Conservation (phyloP, 92 coral and sea anemone species). For the Diadumene lineata region DNA sequence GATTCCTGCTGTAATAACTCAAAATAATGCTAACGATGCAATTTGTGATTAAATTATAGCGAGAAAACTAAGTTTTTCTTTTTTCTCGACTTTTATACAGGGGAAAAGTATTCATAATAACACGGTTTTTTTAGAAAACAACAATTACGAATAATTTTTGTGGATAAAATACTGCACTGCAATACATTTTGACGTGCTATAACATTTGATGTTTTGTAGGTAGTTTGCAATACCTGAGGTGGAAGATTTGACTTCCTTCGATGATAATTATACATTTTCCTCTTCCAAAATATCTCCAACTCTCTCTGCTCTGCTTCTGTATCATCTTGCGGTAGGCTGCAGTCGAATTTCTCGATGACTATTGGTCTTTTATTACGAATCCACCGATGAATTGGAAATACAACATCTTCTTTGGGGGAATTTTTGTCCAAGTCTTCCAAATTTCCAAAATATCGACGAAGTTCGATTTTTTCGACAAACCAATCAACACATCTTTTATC, state of each 20-base stretch:
- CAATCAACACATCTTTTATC: slow-evolving; percentile 81
- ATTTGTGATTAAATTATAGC: too few species aligned
- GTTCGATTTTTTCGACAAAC: slow-evolving; percentile 91
- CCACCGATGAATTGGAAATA: slow-evolving; percentile 97
- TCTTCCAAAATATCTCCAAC: slow-evolving; percentile 86
- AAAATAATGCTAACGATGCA: too few species aligned
- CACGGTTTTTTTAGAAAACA: too few species aligned
- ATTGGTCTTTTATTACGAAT: slow-evolving; percentile 71
- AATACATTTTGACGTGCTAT: too few species aligned
- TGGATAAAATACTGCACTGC: too few species aligned
- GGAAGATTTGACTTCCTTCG: slow-evolving; percentile 70
- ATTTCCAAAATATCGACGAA: slow-evolving; percentile 61
- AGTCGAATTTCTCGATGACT: slow-evolving; percentile 62
- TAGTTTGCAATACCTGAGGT: too few species aligned
- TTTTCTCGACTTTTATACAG: too few species aligned
- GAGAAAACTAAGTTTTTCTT: too few species aligned
- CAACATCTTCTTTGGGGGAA: slow-evolving; percentile 59
- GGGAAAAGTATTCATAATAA: too few species aligned
- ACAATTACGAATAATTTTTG: too few species aligned
- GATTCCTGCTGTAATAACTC: too few species aligned
- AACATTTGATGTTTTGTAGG: too few species aligned
- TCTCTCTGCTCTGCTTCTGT: slow-evolving; percentile 84
- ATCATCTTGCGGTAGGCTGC: slow-evolving; percentile 77
- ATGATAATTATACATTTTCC: slow-evolving; percentile 93
- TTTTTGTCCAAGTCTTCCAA: slow-evolving; percentile 7